phyloP scores from a whole-genome alignment of 2,113 vertebrate species.

The Polypterus bichir region DNA sequence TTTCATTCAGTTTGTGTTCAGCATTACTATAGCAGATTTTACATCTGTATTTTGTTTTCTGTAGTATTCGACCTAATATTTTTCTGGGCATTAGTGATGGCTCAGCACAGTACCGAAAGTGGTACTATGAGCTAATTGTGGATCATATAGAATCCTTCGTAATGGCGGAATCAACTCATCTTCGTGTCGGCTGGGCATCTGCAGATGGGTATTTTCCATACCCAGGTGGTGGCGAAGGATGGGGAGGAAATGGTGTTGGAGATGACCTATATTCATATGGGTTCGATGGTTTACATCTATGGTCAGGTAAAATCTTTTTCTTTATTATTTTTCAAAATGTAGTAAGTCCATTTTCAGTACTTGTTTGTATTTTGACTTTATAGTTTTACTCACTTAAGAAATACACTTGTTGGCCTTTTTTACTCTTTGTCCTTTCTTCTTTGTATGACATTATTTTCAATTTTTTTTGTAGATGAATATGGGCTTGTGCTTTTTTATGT shows the following conservation, averaged over 20 bases:
- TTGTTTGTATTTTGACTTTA: too few relatives aligned
- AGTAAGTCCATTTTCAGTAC: too few relatives aligned
- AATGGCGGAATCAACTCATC: conserved; percentile 81
- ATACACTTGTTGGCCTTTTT: too few relatives aligned
- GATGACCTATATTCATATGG: conserved; percentile 88
- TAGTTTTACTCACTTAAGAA: too few relatives aligned
- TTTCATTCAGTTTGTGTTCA: too few relatives aligned
- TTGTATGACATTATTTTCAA: too few relatives aligned
- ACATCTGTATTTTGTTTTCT: conserved; percentile 9
- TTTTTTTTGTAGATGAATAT: too few relatives aligned
- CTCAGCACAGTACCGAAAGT: conserved; percentile 87
- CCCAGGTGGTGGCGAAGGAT: conserved; percentile 81
- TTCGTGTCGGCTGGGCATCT: conserved; percentile 88
- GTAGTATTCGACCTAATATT: conserved; percentile 87
- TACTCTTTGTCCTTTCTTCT: too few relatives aligned
- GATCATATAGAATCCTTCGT: conserved; percentile 76
- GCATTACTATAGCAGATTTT: too few relatives aligned
- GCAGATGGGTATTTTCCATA: conserved; percentile 79
- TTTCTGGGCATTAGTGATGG: conserved; percentile 86
- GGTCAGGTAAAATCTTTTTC: conserved; percentile 69
- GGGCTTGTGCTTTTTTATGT: too few relatives aligned
- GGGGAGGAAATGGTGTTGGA: conserved; percentile 86
- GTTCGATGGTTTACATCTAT: conserved; percentile 87
- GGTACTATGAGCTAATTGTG: conserved; percentile 92
- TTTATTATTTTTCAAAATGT: background rate